Conservation (phyloP, 2,797 vertebrate species). For the Darevskia mixta region DNA sequence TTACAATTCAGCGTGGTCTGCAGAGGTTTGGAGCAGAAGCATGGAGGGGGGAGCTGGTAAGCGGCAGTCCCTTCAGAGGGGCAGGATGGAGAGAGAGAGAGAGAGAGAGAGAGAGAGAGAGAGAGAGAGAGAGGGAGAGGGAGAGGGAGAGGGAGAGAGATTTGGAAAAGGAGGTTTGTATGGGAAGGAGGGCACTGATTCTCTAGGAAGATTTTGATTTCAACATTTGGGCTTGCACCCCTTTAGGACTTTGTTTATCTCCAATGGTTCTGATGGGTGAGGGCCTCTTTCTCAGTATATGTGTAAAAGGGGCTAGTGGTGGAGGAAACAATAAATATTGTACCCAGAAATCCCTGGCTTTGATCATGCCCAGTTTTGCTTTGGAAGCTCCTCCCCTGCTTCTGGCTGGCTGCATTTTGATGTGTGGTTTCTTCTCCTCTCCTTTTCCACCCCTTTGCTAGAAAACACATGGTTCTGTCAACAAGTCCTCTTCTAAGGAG, state of each 20-base stretch:
- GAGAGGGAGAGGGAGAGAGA: too few relatives aligned
- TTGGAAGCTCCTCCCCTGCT: too few relatives aligned
- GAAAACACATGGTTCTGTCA: conserved; percentile 47
- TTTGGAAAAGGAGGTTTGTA: too few relatives aligned
- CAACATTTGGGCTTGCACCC: neutral
- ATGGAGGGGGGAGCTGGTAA: neutral
- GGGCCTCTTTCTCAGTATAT: neutral
- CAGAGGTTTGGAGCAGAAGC: too few relatives aligned
- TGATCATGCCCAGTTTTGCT: too few relatives aligned
- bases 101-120: neutral
- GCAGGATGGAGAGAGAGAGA: conserved; percentile 2
- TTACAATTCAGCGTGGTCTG: neutral
- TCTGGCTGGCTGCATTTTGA: too few relatives aligned
- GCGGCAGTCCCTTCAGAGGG: conserved; percentile 33
- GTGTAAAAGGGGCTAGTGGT: neutral
- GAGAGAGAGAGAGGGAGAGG: conserved; percentile 11
- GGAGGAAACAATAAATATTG: too few relatives aligned
- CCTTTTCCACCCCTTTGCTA: neutral
- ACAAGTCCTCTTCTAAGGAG: conserved; percentile 48
- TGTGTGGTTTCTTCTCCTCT: too few relatives aligned
- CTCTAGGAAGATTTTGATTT: neutral
- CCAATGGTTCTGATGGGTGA: too few relatives aligned
- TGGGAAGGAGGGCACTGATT: too few relatives aligned
- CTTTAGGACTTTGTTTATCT: too few relatives aligned
- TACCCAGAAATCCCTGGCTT: neutral